Conservation (phyloP, 2,797 vertebrate genomes). For the Chrosomus eos region DNA sequence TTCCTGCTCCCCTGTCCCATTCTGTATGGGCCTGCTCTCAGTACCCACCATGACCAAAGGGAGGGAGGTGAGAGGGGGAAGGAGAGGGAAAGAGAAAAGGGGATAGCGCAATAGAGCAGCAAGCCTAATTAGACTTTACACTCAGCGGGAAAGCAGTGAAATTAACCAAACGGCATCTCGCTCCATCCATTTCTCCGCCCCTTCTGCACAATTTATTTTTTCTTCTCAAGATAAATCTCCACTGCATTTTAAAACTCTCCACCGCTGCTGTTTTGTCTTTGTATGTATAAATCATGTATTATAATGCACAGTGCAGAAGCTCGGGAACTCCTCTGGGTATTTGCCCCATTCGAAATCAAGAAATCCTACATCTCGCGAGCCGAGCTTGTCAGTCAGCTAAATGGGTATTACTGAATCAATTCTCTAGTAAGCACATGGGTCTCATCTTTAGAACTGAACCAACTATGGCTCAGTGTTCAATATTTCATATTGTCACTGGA, state of each 20-base stretch:
- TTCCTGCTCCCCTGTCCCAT: slow-evolving; percentile 26
- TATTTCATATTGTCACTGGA: slow-evolving; percentile 44
- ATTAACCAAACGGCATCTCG: slow-evolving; percentile 47
- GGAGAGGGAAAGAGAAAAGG: slow-evolving; percentile 13
- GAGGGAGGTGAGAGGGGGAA: slow-evolving; percentile 14
- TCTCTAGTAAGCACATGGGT: slow-evolving; percentile 46
- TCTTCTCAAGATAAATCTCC: slow-evolving; percentile 24
- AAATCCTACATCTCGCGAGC: slow-evolving; percentile 38
- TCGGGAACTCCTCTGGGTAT: slow-evolving; percentile 34
- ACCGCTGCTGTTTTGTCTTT: slow-evolving; percentile 32
- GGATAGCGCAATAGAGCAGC: slow-evolving; percentile 29
- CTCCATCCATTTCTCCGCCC: slow-evolving; percentile 28
- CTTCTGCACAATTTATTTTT: slow-evolving; percentile 31
- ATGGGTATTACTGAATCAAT: slow-evolving; percentile 54
- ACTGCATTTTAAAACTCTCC: slow-evolving; percentile 42
- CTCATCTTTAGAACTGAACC: slow-evolving; percentile 51
- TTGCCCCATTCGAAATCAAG: slow-evolving; percentile 51
- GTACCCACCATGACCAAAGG: slow-evolving; percentile 26
- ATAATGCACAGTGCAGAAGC: slow-evolving; percentile 28
- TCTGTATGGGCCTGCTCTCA: slow-evolving; percentile 37
- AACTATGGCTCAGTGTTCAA: slow-evolving; percentile 34
- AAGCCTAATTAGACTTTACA: slow-evolving; percentile 58
- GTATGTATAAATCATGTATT: slow-evolving; percentile 46
- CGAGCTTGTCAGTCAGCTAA: slow-evolving; percentile 54
- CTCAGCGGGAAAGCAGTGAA: slow-evolving; percentile 44